Evolutionary conservation across 2,888 invertebrate species (phyloP).

Genomic region (Phlogophora meticulosa): DNA sequence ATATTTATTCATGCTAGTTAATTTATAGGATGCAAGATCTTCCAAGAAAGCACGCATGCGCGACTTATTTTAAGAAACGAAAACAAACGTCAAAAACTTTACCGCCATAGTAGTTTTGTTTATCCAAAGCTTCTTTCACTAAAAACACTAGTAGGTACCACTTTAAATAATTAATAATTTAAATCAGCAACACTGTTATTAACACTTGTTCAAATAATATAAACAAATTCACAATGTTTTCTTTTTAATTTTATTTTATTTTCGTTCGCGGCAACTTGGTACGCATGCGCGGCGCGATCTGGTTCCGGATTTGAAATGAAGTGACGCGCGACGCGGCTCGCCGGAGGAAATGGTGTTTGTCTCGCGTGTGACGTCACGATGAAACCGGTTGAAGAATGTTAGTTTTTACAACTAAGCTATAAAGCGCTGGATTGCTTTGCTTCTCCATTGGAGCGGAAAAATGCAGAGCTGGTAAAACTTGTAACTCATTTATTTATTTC

Average conservation of each 20-base stretch:
- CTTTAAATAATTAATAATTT: conserved; percentile 1
- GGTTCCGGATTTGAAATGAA: conserved; percentile 61
- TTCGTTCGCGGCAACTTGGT: conserved; percentile 48
- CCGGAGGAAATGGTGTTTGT: conserved; percentile 57
- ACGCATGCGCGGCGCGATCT: conserved; percentile 51
- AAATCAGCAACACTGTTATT: conserved; percentile 11
- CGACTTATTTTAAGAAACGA: conserved; percentile 51
- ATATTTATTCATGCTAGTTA: conserved; percentile 25
- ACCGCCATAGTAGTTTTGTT: conserved; percentile 49
- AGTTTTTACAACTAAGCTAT: conserved; percentile 9
- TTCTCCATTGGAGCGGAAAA: background rate
- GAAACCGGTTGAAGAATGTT: conserved; percentile 66
- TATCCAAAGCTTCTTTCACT: conserved; percentile 38
- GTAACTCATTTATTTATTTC: no score
- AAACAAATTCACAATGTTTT: conserved; percentile 16
- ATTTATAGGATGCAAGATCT: conserved; percentile 2
- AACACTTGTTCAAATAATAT: conserved; percentile 47
- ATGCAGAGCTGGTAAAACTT: background rate
- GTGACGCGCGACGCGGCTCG: conserved; percentile 50
- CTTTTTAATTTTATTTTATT: conserved; percentile 3
- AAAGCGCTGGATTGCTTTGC: conserved; percentile 35
- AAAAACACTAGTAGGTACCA: conserved; percentile 33
- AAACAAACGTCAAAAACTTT: conserved; percentile 48
- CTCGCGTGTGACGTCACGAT: conserved; percentile 65
- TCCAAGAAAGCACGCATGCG: conserved; percentile 9